phyloP scores from a whole-genome alignment of 1,140 invertebrate genomes.

The Batillaria attramentaria region DNA sequence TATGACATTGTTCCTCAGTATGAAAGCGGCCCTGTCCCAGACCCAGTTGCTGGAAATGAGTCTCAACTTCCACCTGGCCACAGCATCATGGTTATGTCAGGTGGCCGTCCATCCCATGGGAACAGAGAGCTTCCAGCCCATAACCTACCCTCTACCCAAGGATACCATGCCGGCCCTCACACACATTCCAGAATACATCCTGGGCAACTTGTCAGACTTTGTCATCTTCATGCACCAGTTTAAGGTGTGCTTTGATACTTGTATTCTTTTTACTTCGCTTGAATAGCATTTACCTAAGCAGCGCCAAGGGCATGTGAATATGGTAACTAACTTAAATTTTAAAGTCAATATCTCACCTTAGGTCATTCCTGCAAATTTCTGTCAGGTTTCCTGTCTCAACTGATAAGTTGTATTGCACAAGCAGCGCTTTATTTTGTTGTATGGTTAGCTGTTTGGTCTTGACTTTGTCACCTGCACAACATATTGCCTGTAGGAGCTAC shows the following conservation, averaged over 20 bases:
- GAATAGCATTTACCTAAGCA: too few species aligned
- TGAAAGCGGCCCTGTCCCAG: conserved; percentile 81
- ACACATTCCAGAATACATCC: conserved; percentile 91
- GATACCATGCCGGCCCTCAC: conserved; percentile 70
- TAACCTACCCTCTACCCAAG: conserved; percentile 80
- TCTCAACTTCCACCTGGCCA: conserved; percentile 84
- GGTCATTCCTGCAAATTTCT: too few species aligned
- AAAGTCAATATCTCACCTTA: too few species aligned
- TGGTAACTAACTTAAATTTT: too few species aligned
- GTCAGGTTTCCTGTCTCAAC: too few species aligned
- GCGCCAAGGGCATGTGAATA: too few species aligned
- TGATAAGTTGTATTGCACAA: too few species aligned
- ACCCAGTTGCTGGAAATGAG: conserved; percentile 79
- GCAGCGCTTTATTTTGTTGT: too few species aligned
- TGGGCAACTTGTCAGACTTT: conserved; percentile 89
- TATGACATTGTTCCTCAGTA: conserved; percentile 70
- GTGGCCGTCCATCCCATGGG: conserved; percentile 74
- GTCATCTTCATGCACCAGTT: conserved; percentile 82
- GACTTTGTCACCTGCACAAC: too few species aligned
- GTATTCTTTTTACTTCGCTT: too few species aligned
- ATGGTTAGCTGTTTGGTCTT: too few species aligned
- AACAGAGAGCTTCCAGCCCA: conserved; percentile 69
- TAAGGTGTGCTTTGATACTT: conserved; percentile 58
- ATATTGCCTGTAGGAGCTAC: too few species aligned
- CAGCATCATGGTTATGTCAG: conserved; percentile 88